A percentile compares a stretch with the other conserved stretches of the same genome.
Evolutionary conservation across 2,797 vertebrate species (phyloP).

Genomic region (Hylomyscus alleni): DNA sequence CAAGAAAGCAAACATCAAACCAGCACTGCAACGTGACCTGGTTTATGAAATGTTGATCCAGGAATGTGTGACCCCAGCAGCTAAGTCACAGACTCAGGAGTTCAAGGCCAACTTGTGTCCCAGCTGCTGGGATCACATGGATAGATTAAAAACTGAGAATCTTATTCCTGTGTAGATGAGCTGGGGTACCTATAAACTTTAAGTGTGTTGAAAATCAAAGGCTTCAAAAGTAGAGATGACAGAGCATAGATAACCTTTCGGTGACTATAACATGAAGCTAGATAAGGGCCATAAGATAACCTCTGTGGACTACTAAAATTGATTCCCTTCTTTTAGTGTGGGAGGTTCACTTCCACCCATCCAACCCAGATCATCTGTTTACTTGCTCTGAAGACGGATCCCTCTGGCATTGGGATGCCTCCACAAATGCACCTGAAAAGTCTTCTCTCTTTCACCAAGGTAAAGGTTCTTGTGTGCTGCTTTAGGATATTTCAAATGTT

Average conservation of each 20-base stretch:
- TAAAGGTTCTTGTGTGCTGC: constrained; percentile 71
- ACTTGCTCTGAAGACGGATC: constrained; percentile 99
- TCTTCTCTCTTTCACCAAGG: constrained; percentile 95
- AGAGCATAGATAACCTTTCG: background rate
- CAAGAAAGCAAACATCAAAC: constrained; percentile 11
- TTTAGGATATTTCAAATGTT: constrained; percentile 47
- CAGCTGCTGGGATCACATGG: background rate
- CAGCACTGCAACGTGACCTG: background rate
- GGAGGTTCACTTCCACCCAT: constrained; percentile 98
- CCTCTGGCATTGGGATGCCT: constrained; percentile 97
- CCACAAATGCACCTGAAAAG: constrained; percentile 90
- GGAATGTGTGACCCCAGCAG: background rate
- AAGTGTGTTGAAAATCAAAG: background rate
- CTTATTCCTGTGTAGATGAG: background rate
- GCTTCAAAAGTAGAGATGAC: background rate
- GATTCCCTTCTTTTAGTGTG: constrained; percentile 91
- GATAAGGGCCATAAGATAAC: background rate
- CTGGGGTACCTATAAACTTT: background rate
- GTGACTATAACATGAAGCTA: background rate
- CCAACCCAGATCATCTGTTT: constrained; percentile 97
- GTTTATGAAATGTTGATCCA: constrained; percentile 14
- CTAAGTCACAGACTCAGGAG: background rate
- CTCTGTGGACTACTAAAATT: background rate
- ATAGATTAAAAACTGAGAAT: background rate
- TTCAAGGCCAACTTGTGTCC: background rate